Evolutionary conservation across 2,888 invertebrate species (phyloP).

Genomic region (Villa cingulata): DNA sequence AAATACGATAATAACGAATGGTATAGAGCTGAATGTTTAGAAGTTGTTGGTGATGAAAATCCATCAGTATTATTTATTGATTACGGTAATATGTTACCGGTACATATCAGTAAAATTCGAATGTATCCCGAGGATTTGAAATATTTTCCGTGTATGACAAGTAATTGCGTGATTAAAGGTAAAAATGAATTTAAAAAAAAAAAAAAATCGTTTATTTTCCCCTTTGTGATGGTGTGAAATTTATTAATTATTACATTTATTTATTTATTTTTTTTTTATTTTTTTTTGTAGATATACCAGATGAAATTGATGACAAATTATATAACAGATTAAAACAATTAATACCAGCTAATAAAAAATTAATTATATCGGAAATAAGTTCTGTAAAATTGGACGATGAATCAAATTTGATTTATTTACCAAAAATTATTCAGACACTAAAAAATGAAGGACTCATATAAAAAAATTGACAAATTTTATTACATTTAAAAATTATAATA

Average conservation of each 20-base stretch:
- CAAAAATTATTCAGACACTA: background rate
- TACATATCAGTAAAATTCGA: conserved; percentile 24
- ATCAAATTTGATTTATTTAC: conserved; percentile 1
- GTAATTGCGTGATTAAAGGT: conserved; percentile 24
- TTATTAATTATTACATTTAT: too few relatives aligned
- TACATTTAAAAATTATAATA: too few relatives aligned
- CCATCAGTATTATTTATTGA: conserved; percentile 31
- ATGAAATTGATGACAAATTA: background rate
- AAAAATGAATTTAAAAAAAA: conserved; percentile 1
- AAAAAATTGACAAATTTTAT: background rate
- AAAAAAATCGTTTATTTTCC: too few relatives aligned
- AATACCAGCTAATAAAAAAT: conserved; percentile 1
- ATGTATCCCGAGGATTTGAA: conserved; percentile 28
- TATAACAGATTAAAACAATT: background rate
- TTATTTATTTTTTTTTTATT: background rate
- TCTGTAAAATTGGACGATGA: background rate
- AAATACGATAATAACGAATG: conserved; percentile 21
- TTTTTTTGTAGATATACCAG: background rate
- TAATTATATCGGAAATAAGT: background rate
- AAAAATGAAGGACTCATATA: background rate
- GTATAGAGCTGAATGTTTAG: conserved; percentile 30
- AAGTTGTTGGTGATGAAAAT: conserved; percentile 30
- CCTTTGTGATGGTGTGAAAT: too few relatives aligned
- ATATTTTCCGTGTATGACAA: conserved; percentile 23
- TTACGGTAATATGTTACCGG: conserved; percentile 26